Base-by-base conservation (phyloP, 2,888 invertebrate species). In the Labia minor region DNA sequence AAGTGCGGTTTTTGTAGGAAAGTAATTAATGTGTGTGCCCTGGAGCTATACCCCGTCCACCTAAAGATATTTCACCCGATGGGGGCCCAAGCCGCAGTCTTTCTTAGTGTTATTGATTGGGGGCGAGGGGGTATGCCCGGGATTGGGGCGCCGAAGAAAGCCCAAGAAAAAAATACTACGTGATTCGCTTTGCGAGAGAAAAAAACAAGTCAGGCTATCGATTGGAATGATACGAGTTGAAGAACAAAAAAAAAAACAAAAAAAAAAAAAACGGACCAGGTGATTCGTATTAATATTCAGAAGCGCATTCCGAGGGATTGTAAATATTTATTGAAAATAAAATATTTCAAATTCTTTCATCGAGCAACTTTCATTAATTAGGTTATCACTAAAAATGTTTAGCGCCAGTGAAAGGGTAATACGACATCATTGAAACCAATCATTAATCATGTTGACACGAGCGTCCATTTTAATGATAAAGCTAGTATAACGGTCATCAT, bases 101-200 rank as follows among this genome's bases (percentile, higher is more conserved):
- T 49, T 49, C 49, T 16, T 49, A 3, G 49, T 49, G 49, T 49
- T 49, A 49, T 49, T 49, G 49, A 49, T 49, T 49, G n/a, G n/a
- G 49, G 49, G 49, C 26, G 49, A 16, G 49, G 3, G 49, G 49
- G 14, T 16, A 49, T 49, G 49, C 49, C 49, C 49, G 49, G 49
- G 49, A 49, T 49, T 49, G 49, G 49, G 49, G 49, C 49, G 49
- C 49, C 49, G 49, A 49, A 49, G 49, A 49, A 49, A 49, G 49
- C 49, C 49, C 49, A 49, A 49, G 49, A 16, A 49, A 49, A 49
- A 49, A 49, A 49, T 49, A 49, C 49, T 49, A 49, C 49, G 49
- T 49, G 49, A 49, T 49, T 49, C n/a, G 49, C 49, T 49, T 49
- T 49, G 49, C 49, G 49, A 49, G 49, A 49, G 49, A 49, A 49